phyloP scores from a whole-genome alignment of 2,888 invertebrate species.

The Chloroclysta siterata region DNA sequence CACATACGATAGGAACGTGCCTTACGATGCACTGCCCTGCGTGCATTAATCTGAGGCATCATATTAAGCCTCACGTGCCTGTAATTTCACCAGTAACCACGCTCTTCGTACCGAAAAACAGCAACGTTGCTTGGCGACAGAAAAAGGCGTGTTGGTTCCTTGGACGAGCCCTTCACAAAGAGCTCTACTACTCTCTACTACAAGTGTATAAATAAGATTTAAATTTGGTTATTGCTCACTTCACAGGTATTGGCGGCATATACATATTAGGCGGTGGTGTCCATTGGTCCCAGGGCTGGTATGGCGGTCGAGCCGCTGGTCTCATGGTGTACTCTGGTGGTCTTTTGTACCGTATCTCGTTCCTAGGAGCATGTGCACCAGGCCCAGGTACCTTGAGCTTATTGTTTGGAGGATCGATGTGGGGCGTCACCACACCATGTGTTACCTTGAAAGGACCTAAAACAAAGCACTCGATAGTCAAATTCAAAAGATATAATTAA shows the following conservation, averaged over 20 bases:
- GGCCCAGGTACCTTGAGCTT: constrained; percentile 62
- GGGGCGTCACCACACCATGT: constrained; percentile 58
- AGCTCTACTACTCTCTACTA: no score
- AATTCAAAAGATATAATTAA: no score
- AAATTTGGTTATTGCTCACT: constrained; percentile 45
- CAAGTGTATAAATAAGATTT: no score
- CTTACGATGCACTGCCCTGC: no score
- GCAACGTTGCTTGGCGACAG: no score
- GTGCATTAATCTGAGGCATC: no score
- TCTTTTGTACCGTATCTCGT: constrained; percentile 47
- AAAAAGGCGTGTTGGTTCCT: no score
- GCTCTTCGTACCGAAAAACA: no score
- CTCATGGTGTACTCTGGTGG: constrained; percentile 64
- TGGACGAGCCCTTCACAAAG: no score
- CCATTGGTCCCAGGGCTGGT: constrained; percentile 66
- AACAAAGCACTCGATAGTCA: background rate
- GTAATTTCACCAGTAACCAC: no score
- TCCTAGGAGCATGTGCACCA: constrained; percentile 53
- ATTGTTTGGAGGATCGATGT: constrained; percentile 45
- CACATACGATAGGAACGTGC: no score
- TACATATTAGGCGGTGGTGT: constrained; percentile 76
- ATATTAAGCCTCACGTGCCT: no score
- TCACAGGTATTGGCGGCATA: constrained; percentile 57
- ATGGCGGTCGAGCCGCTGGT: constrained; percentile 56
- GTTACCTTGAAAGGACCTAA: constrained; percentile 41